Base-by-base conservation (phyloP, 2,888 invertebrate genomes). In the Dorcus hopei region DNA sequence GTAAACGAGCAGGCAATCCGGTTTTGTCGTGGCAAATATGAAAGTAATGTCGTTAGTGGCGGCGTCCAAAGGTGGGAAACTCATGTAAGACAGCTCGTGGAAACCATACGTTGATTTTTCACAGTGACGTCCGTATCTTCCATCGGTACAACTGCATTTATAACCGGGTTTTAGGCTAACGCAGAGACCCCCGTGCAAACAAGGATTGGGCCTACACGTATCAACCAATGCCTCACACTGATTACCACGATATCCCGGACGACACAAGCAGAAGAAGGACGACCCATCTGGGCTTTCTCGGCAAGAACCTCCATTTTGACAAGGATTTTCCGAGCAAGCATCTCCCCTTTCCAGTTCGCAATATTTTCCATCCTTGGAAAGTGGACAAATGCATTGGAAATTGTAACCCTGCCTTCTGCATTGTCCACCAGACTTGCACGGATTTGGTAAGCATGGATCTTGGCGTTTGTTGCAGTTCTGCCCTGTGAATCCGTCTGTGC, bases 201-300 rank as follows among this genome's bases (percentile, higher is more conserved):
- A 97, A n/a, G 95, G 96, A 77, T 95, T 95, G 1, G 94, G 93
- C 59, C 94, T 83, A 73, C 97, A 97, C 0, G 93, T 92, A 74
- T 95, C 94, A 0, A 93, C 89, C 3, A 91, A 82, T 16, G 89
- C 87, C 80, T 96, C 95, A 75, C 97, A 97, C 66, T 90, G 89
- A 75, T 91, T 91, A 2, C 97, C 97, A 9, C 93, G 85, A 76
- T 93, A 97, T 1, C 95, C 95, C 2, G 93, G 91, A 2, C 94
- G 86, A 74, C 97, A 97, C 1, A 93, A 80, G 70, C 97, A 97
- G 78, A 93, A 94, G 84, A 91, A 96, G 38, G 91, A 90, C 33
- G 90, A 90, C 49, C 91, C 90, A 70, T 94, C 93, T 0, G 91
- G 87, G 72, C 92, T 92, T 73, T 92, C 91, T 66, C 92, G 88